phyloP scores from a whole-genome alignment of 2,888 invertebrate species.

The Cantharis flavilabris region DNA sequence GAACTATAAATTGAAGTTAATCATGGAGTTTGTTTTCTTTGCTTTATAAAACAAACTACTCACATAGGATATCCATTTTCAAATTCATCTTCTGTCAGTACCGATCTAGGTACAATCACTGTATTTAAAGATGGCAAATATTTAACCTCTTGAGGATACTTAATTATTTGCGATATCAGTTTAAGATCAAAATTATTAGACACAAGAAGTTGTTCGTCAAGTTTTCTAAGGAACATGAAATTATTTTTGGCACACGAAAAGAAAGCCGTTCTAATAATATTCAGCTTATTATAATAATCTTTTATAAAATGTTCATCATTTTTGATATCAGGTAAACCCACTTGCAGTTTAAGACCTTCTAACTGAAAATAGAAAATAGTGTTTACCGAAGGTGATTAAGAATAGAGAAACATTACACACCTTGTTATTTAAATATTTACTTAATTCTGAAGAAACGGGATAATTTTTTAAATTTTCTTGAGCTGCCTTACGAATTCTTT shows the following conservation, averaged over 20 bases:
- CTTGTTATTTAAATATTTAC: conserved; percentile 51
- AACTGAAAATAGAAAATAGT: conserved; percentile 49
- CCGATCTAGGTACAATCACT: conserved; percentile 56
- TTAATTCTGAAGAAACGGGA: conserved; percentile 37
- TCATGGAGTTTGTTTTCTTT: neutral
- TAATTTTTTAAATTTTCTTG: conserved; percentile 38
- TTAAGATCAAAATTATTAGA: conserved; percentile 50
- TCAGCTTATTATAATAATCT: conserved; percentile 53
- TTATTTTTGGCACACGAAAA: conserved; percentile 59
- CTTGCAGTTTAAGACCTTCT: conserved; percentile 53
- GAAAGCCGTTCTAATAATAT: conserved; percentile 58
- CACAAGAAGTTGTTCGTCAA: conserved; percentile 51
- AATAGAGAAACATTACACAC: conserved; percentile 38
- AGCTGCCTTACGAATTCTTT: conserved; percentile 38
- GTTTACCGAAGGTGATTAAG: neutral
- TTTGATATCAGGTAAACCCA: conserved; percentile 54
- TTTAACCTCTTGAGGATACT: conserved; percentile 42
- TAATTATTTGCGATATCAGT: conserved; percentile 33
- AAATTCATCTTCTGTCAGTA: conserved; percentile 54
- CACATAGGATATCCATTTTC: conserved; percentile 56
- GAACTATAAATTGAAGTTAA: too few relatives aligned
- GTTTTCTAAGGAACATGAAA: conserved; percentile 53
- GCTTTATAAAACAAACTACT: conserved; percentile 7
- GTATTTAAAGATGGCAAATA: conserved; percentile 56
- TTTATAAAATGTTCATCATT: conserved; percentile 50